Conservation (phyloP, 2,888 invertebrate genomes). For the Rhimphoctona megacephalus region DNA sequence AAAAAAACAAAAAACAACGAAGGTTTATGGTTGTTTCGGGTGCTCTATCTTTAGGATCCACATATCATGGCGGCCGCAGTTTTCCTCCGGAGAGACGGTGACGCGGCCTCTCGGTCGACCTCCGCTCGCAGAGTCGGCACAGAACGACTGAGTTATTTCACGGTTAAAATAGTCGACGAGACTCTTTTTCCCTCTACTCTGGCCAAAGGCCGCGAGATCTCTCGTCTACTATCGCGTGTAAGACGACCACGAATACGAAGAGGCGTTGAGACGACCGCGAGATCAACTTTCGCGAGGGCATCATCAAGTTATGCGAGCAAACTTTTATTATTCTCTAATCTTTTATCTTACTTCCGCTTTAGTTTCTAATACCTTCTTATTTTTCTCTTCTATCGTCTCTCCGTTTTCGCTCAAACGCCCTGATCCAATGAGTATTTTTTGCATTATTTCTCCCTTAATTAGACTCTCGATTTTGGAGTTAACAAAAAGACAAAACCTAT, state of each 20-base stretch:
- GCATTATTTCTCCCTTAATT: background rate
- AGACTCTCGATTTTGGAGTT: background rate
- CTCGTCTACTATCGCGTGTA: constrained; percentile 38
- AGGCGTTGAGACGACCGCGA: constrained; percentile 30
- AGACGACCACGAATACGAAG: constrained; percentile 32
- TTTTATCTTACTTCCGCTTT: constrained; percentile 39
- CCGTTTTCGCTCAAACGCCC: background rate
- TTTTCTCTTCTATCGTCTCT: background rate
- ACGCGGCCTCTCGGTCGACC: constrained; percentile 60
- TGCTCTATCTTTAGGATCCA: constrained; percentile 82
- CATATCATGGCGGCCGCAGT: constrained; percentile 77
- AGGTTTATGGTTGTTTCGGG: constrained; percentile 80
- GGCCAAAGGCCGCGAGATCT: constrained; percentile 64
- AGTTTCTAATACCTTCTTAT: background rate
- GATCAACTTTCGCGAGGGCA: constrained; percentile 51
- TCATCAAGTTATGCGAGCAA: constrained; percentile 59
- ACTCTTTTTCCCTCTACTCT: constrained; percentile 68
- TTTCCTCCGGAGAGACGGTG: constrained; percentile 66
- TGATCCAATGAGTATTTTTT: background rate
- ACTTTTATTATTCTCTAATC: constrained; percentile 52
- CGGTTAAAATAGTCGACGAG: constrained; percentile 83
- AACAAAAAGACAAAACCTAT: background rate
- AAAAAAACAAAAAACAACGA: constrained; percentile 65
- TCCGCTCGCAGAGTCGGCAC: constrained; percentile 70
- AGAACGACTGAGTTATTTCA: constrained; percentile 82